Evolutionary conservation across 2,888 invertebrate genomes (phyloP).

Genomic region (Laothoe populi): DNA sequence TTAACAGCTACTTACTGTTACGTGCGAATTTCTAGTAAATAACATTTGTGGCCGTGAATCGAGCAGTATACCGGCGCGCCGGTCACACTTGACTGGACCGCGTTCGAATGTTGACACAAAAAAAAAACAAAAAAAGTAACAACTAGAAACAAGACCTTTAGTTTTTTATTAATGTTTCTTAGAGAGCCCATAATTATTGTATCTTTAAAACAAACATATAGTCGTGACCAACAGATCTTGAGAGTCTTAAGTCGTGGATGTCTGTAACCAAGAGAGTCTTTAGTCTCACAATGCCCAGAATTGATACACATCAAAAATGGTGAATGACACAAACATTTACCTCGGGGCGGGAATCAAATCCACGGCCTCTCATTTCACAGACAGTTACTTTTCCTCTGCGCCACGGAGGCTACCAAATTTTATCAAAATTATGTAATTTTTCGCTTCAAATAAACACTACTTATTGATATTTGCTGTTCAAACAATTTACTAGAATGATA

Average conservation of each 20-base stretch:
- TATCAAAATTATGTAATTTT: background rate
- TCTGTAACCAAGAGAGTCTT: no score
- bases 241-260: no score
- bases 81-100: slow-evolving; percentile 58
- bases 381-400: no score
- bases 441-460: background rate
- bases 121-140: slow-evolving; percentile 48
- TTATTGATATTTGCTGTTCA: background rate
- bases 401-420: no score
- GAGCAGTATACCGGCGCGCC: slow-evolving; percentile 48
- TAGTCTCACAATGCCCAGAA: no score
- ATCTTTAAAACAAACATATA: no score
- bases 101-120: slow-evolving; percentile 48
- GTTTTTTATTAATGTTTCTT: slow-evolving; percentile 44
- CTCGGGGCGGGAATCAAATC: no score
- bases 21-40: slow-evolving; percentile 14
- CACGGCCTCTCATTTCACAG: no score
- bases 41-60: slow-evolving; percentile 43
- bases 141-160: slow-evolving; percentile 56
- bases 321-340: no score
- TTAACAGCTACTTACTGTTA: slow-evolving; percentile 6
- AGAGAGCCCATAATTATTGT: slow-evolving; percentile 8
- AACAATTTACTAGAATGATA: background rate
- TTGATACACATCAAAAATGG: no score
- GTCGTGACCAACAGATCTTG: no score